Evolutionary conservation across 2,888 invertebrate species (phyloP).

Genomic region (Cremastinae sp.): DNA sequence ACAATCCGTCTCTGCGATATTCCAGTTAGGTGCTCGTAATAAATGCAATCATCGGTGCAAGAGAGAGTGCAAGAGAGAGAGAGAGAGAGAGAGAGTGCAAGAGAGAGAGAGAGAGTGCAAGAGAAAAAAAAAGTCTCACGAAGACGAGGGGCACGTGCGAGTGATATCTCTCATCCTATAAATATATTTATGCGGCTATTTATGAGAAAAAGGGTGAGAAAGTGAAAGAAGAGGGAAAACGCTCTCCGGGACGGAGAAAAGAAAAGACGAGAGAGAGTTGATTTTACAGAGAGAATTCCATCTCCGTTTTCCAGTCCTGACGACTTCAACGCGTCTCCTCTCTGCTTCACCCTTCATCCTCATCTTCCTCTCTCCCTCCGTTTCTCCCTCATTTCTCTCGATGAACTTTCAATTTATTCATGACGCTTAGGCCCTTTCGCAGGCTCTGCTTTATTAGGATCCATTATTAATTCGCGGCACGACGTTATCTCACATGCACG

Average conservation of each 20-base stretch:
- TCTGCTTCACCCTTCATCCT: constrained; percentile 11
- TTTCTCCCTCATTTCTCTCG: constrained; percentile 48
- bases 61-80: too few species aligned
- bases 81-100: too few species aligned
- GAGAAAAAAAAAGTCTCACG: too few species aligned
- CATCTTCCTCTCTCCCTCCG: constrained; percentile 34
- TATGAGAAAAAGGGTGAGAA: not conserved
- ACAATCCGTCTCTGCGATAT: too few species aligned
- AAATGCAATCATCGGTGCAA: constrained; percentile 3
- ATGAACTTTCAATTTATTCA: constrained; percentile 73
- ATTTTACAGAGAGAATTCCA: constrained; percentile 5
- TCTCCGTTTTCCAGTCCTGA: constrained; percentile 4
- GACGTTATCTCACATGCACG: constrained; percentile 24
- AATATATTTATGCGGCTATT: too few species aligned
- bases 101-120: too few species aligned
- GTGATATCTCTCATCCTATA: not conserved
- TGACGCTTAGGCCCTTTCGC: constrained; percentile 51
- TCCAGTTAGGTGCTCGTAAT: not conserved
- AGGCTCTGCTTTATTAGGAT: constrained; percentile 55
- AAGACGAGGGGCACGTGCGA: constrained; percentile 14
- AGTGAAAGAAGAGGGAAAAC: constrained; percentile 1
- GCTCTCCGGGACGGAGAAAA: not conserved
- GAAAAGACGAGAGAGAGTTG: constrained; percentile 53
- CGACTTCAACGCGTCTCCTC: not conserved
- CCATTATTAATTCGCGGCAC: constrained; percentile 63